Evolutionary conservation across 2,113 vertebrate genomes (phyloP).

Genomic region (Cinclus mexicanus): DNA sequence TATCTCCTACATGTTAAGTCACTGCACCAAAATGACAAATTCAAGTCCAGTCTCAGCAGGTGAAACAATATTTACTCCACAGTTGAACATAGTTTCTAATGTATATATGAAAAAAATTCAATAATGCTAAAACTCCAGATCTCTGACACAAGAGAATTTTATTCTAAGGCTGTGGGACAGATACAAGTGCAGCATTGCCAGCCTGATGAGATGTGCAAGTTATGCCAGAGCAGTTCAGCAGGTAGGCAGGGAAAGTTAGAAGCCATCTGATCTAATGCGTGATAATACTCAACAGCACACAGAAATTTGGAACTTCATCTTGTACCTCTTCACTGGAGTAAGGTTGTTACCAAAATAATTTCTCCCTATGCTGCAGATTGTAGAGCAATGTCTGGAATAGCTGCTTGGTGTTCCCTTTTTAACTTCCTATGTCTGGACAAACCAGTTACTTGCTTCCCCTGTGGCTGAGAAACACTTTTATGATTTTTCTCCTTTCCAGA

Average conservation of each 20-base stretch:
- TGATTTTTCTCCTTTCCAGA: background rate
- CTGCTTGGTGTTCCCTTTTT: background rate
- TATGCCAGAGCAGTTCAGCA: constrained; percentile 29
- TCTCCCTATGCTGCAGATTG: background rate
- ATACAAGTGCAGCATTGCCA: background rate
- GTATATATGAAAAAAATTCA: background rate
- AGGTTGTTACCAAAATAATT: background rate
- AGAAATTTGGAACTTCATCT: background rate
- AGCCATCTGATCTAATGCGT: constrained; percentile 8
- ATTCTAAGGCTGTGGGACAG: constrained; percentile 1
- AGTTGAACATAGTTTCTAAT: background rate
- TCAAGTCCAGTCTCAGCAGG: background rate
- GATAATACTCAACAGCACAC: background rate
- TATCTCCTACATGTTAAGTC: background rate
- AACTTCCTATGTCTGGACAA: background rate
- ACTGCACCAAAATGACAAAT: background rate
- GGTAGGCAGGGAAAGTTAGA: background rate
- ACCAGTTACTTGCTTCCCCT: background rate
- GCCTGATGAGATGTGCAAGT: background rate
- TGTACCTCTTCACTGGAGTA: background rate
- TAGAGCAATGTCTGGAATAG: background rate
- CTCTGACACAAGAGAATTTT: background rate
- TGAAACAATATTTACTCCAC: background rate
- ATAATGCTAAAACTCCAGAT: background rate
- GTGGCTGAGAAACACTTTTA: background rate